Evolutionary conservation across 2,888 invertebrate species (phyloP).

Genomic region (Rhagium mordax): DNA sequence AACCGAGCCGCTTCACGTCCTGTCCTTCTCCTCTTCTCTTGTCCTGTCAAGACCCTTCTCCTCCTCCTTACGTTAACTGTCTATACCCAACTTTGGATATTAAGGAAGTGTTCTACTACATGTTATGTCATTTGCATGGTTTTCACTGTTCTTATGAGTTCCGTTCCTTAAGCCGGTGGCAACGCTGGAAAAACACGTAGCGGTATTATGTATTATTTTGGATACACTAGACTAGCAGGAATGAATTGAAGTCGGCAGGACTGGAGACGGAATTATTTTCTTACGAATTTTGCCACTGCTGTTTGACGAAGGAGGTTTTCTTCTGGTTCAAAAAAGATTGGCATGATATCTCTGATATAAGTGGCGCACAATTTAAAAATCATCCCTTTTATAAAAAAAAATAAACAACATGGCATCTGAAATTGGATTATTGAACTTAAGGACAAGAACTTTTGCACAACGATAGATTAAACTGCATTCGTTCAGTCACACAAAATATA

Average conservation of each 20-base stretch:
- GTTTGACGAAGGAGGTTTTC: too few relatives aligned
- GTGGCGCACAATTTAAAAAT: too few relatives aligned
- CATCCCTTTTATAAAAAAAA: too few relatives aligned
- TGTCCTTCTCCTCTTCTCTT: conserved; percentile 50
- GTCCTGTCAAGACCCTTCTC: conserved; percentile 61
- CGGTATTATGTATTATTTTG: background rate
- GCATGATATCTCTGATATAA: too few relatives aligned
- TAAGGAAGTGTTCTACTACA: conserved; percentile 59
- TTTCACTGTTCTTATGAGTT: conserved; percentile 54
- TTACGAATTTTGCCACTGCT: too few relatives aligned
- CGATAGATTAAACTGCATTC: too few relatives aligned
- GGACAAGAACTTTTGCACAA: too few relatives aligned
- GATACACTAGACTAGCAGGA: background rate
- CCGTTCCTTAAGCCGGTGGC: conserved; percentile 26
- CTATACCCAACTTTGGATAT: conserved; percentile 53
- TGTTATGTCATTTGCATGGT: conserved; percentile 59
- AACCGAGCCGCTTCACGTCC: conserved; percentile 42
- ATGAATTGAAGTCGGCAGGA: background rate
- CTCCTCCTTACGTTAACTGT: conserved; percentile 46
- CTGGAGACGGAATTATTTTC: background rate
- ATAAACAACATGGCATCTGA: too few relatives aligned
- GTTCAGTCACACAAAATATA: too few relatives aligned
- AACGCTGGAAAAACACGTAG: conserved; percentile 2
- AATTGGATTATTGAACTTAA: too few relatives aligned
- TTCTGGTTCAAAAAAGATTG: too few relatives aligned